Base-by-base conservation (phyloP, 2,797 vertebrate genomes). In the Mus spretus region DNA sequence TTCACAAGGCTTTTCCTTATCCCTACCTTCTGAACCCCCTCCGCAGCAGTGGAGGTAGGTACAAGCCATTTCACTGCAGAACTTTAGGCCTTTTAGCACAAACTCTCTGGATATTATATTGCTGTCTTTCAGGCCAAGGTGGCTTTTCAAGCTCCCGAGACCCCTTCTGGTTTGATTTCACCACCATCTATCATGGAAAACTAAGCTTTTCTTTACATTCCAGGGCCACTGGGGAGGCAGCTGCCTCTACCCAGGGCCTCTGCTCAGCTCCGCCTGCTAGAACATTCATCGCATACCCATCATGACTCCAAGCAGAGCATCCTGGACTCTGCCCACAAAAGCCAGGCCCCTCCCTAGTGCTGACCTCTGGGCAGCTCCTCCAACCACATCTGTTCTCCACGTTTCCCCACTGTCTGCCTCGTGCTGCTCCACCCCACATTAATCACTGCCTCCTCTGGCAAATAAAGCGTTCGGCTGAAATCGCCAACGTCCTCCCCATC, bases 241-340 rank as follows among this genome's bases (percentile, higher is more conserved):
- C 63, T 6, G 37, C 61, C 55, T 59, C 5, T 86, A 15, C 53
- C 1, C 0, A 0, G 22, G 40, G 67, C 83, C 47, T 17, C n/a
- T 20, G 34, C 3, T 34, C 37, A 19, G 1, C 44, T 80, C 22
- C 28, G 34, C 34, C 61, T 3, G 34, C 40, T 28, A 9, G 75
- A 72, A 53, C 3, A 15, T 15, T 53, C n/a, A 0, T 1, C 9
- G 13, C 2, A 9, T 4, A 15, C 17, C 67, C 57, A 8, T 57
- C 61, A 2, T 0, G 0, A 22, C 6, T 3, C 31, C 22, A 47
- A 28, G 59, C 67, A 0, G 59, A 13, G 0, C 50, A 17, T 22
- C 11, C 84, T 8, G 22, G 80, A 5, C 80, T 53, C 95, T 80
- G 82, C 91, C 86, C 91, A 37, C 74, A 24, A 4, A 78, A 6